These are phyloP conservation scores for Melanerpes aurifrons DNA, from an alignment of 2,113 vertebrate genomes.

Conservation along the genomic window DNA sequence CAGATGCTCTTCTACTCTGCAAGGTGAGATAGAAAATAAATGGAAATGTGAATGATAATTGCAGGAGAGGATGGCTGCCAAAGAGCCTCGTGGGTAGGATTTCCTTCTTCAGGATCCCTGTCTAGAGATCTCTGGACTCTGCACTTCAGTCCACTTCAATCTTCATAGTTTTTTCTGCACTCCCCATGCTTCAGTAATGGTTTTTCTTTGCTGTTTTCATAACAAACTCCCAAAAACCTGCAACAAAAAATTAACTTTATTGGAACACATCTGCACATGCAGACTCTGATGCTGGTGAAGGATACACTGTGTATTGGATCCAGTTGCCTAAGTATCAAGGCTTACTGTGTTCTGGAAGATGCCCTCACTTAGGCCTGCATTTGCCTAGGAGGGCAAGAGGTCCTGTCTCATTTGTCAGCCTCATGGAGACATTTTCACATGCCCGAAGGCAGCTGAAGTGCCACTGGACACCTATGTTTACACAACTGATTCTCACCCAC, in stretches of 20 bases:
- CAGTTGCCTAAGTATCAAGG: neutral
- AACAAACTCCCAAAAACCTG: neutral
- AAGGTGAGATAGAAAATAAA: neutral
- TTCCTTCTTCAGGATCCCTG: neutral
- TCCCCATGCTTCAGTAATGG: neutral
- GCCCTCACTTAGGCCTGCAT: neutral
- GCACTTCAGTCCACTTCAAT: neutral
- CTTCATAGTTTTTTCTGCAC: neutral
- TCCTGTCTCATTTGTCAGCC: neutral
- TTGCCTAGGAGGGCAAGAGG: neutral
- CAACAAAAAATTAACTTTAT: neutral
- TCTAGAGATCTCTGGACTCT: neutral
- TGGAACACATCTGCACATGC: accelerated
- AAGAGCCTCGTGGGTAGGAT: neutral
- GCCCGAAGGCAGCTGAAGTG: neutral
- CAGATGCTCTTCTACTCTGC: neutral
- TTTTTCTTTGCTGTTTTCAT: neutral
- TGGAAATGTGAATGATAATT: neutral
- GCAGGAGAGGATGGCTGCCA: neutral
- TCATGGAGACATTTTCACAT: neutral
- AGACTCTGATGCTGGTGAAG: neutral
- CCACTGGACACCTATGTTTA: neutral
- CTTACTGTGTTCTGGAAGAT: neutral
- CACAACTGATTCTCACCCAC: neutral
- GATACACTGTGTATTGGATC: neutral